Evolutionary conservation across 2,888 invertebrate genomes (phyloP).

Genomic region (Metacarcinus magister): DNA sequence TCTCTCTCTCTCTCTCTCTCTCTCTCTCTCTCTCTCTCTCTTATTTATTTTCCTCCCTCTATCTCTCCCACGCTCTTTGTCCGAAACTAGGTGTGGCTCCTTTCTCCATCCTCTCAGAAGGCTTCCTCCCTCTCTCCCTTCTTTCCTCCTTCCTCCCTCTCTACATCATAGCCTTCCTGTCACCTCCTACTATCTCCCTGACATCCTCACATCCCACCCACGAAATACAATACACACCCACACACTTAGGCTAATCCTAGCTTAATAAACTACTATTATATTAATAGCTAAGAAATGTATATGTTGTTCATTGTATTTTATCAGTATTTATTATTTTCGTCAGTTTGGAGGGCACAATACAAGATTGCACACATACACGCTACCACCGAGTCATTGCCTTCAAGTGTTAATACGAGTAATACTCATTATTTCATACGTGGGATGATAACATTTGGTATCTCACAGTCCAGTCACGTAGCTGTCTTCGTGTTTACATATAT

Average conservation of each 20-base stretch:
- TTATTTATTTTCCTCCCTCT: background rate
- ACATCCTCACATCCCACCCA: background rate
- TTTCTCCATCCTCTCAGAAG: background rate
- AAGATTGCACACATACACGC: too few species aligned
- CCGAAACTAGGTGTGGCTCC: background rate
- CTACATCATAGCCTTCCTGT: background rate
- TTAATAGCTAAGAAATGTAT: background rate
- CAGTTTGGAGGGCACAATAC: background rate
- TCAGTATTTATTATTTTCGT: background rate
- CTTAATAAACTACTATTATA: background rate
- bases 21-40: background rate
- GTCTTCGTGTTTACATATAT: too few species aligned
- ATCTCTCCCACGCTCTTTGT: background rate
- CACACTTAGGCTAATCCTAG: background rate
- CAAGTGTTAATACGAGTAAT: too few species aligned
- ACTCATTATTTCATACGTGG: too few species aligned
- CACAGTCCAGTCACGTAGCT: too few species aligned
- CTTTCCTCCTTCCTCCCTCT: background rate
- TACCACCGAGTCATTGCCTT: too few species aligned
- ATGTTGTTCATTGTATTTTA: background rate
- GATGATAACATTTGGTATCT: too few species aligned
- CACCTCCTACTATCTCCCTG: background rate
- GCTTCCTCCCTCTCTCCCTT: background rate
- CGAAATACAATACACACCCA: background rate
- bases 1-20: slow-evolving; percentile 16